Evolutionary conservation across 2,888 invertebrate genomes (phyloP), one percentile per base, ranked within the genome.

Genomic region (Leistus spinibarbis): DNA sequence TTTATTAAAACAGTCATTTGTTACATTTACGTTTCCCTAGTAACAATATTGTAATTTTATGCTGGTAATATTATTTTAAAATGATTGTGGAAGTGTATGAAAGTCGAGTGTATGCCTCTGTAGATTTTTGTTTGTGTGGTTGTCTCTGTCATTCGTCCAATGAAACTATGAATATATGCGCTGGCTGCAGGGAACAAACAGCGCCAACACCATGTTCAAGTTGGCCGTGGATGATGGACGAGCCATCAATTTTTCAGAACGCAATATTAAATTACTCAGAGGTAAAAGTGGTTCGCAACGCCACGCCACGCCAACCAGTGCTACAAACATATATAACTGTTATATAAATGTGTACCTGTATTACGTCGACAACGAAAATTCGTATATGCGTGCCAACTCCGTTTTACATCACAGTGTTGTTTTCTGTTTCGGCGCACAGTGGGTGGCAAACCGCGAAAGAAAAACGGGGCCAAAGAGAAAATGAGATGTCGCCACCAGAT

Each of bases 201-300:
- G 16, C 17, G 16, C 20, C 56, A 24, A 20, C 57, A 54, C 24
- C 57, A 54, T 17, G 65, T 1, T 54, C 17, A 66, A 72, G 57
- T 65, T 72, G 24, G 57, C 72, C 67, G 67, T 73, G 73, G 73
- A 73, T 73, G 73, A 73, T 73, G 73, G 67, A 73, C 73, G 73
- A 73, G 67, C 67, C 73, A 73, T 67, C 73, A 57, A 73, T 73
- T 73, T 73, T 73, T 67, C 67, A 73, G 62, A 62, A 53, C 66
- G 73, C 67, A 63, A 73, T 73, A 73, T 73, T 73, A 67, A 73
- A 73, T 73, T 73, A 73, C 62, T 40, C 3, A 13, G 7, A 7
- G 40, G 13, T 13, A 40, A 40, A 5, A 40, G 40, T 40, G 40
- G 40, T 40, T 40, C 40, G 13, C 40, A 7, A 40, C n/a, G 40